phyloP scores from a whole-genome alignment of 37 sponge, comb jelly and placozoan species.

The Spongia lamella region DNA sequence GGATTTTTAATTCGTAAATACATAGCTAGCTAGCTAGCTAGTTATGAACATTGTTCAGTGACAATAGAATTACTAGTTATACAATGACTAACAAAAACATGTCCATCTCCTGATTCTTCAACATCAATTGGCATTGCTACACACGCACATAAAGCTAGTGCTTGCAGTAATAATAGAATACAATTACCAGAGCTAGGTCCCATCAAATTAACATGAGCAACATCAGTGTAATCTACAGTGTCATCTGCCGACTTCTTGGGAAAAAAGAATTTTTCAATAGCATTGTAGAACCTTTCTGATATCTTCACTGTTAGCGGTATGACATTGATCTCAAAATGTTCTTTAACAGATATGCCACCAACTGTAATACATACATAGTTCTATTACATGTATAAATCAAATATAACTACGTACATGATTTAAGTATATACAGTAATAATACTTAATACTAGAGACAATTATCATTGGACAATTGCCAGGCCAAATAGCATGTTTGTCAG shows the following conservation, averaged over 20 bases:
- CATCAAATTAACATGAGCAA: neutral
- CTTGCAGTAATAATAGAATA: neutral
- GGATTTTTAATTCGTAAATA: too few species aligned
- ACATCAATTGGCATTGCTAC: neutral
- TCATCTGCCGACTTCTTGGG: conserved; percentile 39
- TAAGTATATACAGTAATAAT: too few species aligned
- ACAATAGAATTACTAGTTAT: too few species aligned
- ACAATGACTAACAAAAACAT: too few species aligned
- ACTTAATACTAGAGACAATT: too few species aligned
- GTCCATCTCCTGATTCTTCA: neutral
- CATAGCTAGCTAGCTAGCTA: too few species aligned
- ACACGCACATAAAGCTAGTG: neutral
- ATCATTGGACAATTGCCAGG: too few species aligned
- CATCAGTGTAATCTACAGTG: neutral
- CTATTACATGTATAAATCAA: too few species aligned
- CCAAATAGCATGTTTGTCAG: too few species aligned
- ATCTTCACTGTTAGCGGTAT: conserved; percentile 86
- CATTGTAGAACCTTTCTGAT: conserved; percentile 78
- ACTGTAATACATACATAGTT: too few species aligned
- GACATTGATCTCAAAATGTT: conserved; percentile 92
- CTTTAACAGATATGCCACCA: conserved; percentile 91
- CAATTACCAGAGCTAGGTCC: conserved; percentile 9
- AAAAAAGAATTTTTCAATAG: conserved; percentile 89
- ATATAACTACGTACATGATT: too few species aligned
- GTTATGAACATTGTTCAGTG: too few species aligned